Conservation (phyloP, 1,140 invertebrate genomes). For the Lepidurus couesii region DNA sequence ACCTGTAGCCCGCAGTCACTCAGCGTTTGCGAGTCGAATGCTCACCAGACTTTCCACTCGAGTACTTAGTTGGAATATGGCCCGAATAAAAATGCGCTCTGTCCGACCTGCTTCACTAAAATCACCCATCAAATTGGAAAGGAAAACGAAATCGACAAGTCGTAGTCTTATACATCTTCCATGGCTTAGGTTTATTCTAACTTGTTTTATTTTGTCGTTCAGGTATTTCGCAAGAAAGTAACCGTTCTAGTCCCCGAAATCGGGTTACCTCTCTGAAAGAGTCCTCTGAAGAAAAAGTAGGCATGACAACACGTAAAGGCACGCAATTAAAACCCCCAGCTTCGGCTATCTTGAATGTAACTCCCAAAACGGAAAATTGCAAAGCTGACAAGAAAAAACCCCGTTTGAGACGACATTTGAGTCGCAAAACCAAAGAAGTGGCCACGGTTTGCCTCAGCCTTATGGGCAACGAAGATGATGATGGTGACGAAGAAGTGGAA, state of each 20-base stretch:
- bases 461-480: slow-evolving; percentile 46
- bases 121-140: not conserved
- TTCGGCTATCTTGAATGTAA: not conserved
- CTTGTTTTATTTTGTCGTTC: not conserved
- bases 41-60: not conserved
- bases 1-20: not conserved
- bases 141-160: not conserved
- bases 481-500: slow-evolving; percentile 35
- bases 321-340: not conserved
- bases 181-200: not conserved
- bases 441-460: slow-evolving; percentile 69
- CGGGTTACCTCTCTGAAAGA: not conserved
- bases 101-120: not conserved
- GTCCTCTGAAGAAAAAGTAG: not conserved
- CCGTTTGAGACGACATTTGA: slow-evolving; percentile 46
- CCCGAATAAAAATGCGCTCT: not conserved
- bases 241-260: not conserved
- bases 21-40: slow-evolving; percentile 1
- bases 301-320: slow-evolving; percentile 1
- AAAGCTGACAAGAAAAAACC: not conserved
- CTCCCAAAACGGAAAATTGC: not conserved
- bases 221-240: not conserved
- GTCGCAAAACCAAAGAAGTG: slow-evolving; percentile 67
- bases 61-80: not conserved
- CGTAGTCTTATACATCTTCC: not conserved